Percentiles rank a stretch among this genome's conserved stretches.
Evolutionary conservation across 2,797 vertebrate species (phyloP).

Genomic region (Sebastes cheni): DNA sequence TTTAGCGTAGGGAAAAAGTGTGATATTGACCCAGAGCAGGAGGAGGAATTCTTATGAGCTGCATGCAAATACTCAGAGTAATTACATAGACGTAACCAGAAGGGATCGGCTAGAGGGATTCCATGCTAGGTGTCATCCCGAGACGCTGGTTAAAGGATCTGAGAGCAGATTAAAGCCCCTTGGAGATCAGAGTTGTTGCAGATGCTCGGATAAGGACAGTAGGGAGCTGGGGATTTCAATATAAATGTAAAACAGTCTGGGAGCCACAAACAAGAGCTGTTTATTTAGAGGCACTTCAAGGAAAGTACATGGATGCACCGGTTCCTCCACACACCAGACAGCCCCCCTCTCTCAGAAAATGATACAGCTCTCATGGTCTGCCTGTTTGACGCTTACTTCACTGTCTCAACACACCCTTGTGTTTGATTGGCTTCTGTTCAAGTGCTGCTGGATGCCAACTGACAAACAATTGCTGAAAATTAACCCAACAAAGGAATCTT

Average conservation of each 20-base stretch:
- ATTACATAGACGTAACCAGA: conserved; percentile 37
- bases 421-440: conserved; percentile 10
- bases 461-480: not conserved
- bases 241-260: conserved; percentile 76
- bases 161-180: conserved; percentile 56
- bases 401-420: conserved; percentile 10
- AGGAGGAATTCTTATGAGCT: conserved; percentile 26
- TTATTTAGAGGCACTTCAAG: conserved; percentile 48
- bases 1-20: conserved; percentile 3
- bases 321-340: not conserved
- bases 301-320: conserved; percentile 10
- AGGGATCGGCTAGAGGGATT: conserved; percentile 16
- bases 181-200: conserved; percentile 47
- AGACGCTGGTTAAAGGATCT: conserved; percentile 43
- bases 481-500: not conserved
- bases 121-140: conserved; percentile 8
- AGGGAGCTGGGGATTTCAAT: conserved; percentile 68
- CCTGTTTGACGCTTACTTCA: not conserved
- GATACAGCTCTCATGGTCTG: not conserved
- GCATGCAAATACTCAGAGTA: conserved; percentile 22
- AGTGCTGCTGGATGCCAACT: not conserved
- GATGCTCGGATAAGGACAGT: conserved; percentile 36
- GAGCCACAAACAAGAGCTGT: conserved; percentile 42
- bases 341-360: not conserved
- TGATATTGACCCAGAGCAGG: conserved; percentile 47